A percentile compares a stretch with the other conserved stretches of the same genome.
Evolutionary conservation across 1,140 invertebrate genomes (phyloP).

Genomic region (Cyphomyrmex costatus): DNA sequence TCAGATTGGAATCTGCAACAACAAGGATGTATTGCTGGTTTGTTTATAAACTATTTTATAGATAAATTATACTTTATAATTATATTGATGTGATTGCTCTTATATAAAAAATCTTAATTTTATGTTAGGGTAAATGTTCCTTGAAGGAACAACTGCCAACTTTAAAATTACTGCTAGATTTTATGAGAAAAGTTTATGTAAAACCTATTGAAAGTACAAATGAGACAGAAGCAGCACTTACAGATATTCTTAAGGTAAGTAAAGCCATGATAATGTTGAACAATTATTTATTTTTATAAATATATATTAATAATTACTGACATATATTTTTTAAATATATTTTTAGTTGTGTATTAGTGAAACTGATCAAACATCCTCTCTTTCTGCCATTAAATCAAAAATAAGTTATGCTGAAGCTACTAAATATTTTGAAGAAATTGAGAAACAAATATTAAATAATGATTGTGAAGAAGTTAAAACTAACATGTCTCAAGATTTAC

Average conservation of each 20-base stretch:
- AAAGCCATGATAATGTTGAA: background rate
- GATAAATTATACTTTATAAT: background rate
- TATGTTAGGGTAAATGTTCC: slow-evolving; percentile 70
- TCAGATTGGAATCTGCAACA: slow-evolving; percentile 68
- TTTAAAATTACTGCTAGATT: slow-evolving; percentile 65
- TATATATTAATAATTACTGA: slow-evolving; percentile 1
- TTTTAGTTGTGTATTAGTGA: slow-evolving; percentile 42
- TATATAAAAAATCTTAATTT: background rate
- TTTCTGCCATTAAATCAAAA: slow-evolving; percentile 28
- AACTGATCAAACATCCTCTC: background rate
- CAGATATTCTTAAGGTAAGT: slow-evolving; percentile 50
- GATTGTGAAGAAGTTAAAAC: slow-evolving; percentile 8
- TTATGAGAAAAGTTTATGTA: slow-evolving; percentile 64
- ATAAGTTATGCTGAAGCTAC: slow-evolving; percentile 60
- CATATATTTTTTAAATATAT: background rate
- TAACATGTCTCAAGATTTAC: background rate
- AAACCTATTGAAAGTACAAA: slow-evolving; percentile 18
- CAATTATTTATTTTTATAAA: background rate
- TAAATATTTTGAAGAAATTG: slow-evolving; percentile 62
- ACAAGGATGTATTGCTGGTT: slow-evolving; percentile 69
- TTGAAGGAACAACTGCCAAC: slow-evolving; percentile 61
- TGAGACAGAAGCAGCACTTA: background rate
- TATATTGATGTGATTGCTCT: background rate
- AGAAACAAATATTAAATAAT: slow-evolving; percentile 12
- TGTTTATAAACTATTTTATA: slow-evolving; percentile 29